phyloP scores from a whole-genome alignment of 2,888 invertebrate genomes.

The Lasius fuliginosus region DNA sequence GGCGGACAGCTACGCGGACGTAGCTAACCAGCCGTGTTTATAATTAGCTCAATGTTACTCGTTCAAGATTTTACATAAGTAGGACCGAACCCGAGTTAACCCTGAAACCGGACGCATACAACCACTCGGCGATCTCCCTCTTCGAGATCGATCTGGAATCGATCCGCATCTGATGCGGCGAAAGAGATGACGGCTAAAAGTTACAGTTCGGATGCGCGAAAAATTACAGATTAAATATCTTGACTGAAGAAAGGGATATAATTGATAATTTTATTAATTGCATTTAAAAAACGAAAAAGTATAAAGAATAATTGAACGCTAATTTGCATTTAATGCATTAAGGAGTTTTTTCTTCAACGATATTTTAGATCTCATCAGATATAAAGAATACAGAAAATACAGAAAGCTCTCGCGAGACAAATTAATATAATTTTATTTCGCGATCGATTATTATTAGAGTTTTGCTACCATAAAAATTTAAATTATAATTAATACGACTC shows the following conservation, averaged over 20 bases:
- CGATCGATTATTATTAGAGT: background rate
- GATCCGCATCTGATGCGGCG: background rate
- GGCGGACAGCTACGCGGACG: conserved; percentile 30
- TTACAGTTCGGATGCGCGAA: background rate
- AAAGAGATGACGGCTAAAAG: background rate
- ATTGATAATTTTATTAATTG: background rate
- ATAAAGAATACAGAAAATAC: background rate
- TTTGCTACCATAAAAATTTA: background rate
- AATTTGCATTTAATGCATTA: background rate
- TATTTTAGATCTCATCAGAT: background rate
- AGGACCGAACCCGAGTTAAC: conserved; percentile 71
- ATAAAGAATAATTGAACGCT: background rate
- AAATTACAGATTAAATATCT: background rate
- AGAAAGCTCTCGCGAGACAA: background rate
- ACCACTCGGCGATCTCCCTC: background rate
- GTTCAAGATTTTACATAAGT: conserved; percentile 76
- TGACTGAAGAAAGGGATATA: no score
- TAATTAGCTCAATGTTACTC: conserved; percentile 78
- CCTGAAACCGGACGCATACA: conserved; percentile 60
- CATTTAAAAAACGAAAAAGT: background rate
- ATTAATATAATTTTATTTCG: background rate
- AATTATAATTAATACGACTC: background rate
- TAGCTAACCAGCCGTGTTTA: conserved; percentile 72
- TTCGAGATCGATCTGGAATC: conserved; percentile 25
- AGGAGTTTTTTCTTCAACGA: background rate